Conservation (phyloP, 2,113 vertebrate species). For the Piaya cayana region DNA sequence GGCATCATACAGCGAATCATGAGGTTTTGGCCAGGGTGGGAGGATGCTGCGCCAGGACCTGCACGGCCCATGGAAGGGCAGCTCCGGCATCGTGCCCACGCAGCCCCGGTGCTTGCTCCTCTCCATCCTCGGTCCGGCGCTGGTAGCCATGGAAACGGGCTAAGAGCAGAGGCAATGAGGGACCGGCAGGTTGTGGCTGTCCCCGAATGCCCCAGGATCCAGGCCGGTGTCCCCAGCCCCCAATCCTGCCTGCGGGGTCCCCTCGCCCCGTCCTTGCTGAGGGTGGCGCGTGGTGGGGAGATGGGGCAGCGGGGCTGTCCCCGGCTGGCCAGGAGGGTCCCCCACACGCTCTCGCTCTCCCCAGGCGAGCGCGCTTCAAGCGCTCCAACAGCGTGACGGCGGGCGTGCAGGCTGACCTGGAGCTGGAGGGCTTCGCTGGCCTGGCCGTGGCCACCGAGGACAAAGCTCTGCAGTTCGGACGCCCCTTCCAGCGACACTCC, state of each 20-base stretch:
- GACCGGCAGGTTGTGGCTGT: neutral
- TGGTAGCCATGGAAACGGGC: conserved; percentile 77
- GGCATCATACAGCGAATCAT: neutral
- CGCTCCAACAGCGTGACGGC: conserved; percentile 98
- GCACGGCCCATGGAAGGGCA: neutral
- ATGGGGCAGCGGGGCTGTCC: neutral
- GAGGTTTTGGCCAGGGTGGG: neutral
- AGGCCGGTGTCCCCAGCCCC: neutral
- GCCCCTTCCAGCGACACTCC: conserved; percentile 94
- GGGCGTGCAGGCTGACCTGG: conserved; percentile 95
- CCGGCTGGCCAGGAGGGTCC: fast-evolving
- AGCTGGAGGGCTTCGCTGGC: conserved; percentile 89
- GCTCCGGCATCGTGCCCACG: neutral
- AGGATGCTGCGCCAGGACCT: neutral
- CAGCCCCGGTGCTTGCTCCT: conserved; percentile 29
- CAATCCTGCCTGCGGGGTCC: neutral
- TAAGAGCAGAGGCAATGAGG: conserved; percentile 58
- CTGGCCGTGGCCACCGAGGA: conserved; percentile 91
- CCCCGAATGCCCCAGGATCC: neutral
- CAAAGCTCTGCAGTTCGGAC: conserved; percentile 95
- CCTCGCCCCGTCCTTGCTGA: neutral
- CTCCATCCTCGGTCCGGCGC: conserved; percentile 68
- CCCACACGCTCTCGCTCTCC: neutral
- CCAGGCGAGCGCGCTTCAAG: conserved; percentile 93
- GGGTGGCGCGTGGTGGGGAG: fast-evolving